Conservation (phyloP, 2,797 vertebrate species). For the Tamandua tetradactyla region DNA sequence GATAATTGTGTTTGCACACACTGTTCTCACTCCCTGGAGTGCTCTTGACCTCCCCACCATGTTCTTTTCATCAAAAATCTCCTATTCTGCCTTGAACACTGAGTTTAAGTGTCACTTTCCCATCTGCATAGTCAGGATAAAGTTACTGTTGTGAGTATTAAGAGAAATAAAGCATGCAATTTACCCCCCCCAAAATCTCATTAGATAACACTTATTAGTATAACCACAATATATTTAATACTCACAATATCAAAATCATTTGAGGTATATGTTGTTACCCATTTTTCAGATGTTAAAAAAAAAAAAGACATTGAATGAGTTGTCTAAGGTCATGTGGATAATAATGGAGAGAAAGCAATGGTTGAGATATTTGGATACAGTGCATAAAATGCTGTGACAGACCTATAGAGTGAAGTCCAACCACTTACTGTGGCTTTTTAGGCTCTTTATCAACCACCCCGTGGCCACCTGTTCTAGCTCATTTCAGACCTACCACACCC, state of each 20-base stretch:
- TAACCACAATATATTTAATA: background rate
- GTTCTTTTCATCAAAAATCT: background rate
- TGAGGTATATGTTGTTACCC: background rate
- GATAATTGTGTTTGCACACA: background rate
- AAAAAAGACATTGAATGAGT: background rate
- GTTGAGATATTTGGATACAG: background rate
- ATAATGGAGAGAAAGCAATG: background rate
- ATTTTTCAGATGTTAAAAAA: background rate
- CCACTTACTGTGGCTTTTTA: background rate
- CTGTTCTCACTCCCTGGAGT: background rate
- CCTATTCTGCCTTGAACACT: background rate
- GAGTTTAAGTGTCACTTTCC: background rate
- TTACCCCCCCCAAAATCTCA: background rate
- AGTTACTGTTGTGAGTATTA: background rate
- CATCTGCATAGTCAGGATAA: background rate
- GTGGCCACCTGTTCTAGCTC: background rate
- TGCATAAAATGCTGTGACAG: background rate
- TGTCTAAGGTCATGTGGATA: background rate
- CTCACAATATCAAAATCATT: background rate
- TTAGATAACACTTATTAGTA: background rate
- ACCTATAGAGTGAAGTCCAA: background rate
- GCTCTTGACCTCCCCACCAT: background rate
- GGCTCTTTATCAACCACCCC: background rate
- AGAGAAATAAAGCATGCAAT: background rate
- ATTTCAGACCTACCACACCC: background rate